Conservation (phyloP, 1,140 invertebrate species). For the Drosophila sechellia region DNA sequence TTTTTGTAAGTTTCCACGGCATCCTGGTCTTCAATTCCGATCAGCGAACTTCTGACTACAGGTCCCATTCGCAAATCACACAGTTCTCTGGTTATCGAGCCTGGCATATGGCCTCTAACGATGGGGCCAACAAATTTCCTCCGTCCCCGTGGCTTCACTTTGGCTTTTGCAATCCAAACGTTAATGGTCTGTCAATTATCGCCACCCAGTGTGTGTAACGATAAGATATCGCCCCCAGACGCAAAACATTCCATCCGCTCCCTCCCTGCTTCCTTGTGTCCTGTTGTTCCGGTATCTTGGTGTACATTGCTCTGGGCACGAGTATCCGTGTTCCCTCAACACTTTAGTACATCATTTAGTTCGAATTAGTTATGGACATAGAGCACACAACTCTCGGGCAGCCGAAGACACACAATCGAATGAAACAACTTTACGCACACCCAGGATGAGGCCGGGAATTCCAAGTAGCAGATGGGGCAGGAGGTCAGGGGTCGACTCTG, state of each 20-base stretch:
- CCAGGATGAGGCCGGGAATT: constrained; percentile 1
- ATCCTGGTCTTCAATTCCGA: background rate
- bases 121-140: constrained; percentile 6
- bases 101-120: constrained; percentile 7
- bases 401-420: constrained; percentile 30
- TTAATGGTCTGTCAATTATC: constrained; percentile 83
- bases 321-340: constrained; percentile 51
- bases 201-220: constrained; percentile 82
- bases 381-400: constrained; percentile 25
- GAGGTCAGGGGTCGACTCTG: constrained; percentile 45
- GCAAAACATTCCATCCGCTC: constrained; percentile 43
- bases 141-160: constrained; percentile 28
- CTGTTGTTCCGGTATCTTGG: background rate
- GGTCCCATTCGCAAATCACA: constrained; percentile 14
- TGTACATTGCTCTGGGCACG: constrained; percentile 1
- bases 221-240: constrained; percentile 74
- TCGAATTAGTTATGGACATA: constrained; percentile 79
- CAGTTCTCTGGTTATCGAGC: constrained; percentile 6
- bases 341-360: constrained; percentile 83
- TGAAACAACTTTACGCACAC: constrained; percentile 20
- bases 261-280: background rate
- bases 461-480: background rate
- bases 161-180: constrained; percentile 77
- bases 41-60: background rate
- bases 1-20: background rate